phyloP scores from a whole-genome alignment of 1,140 invertebrate genomes.

The Akabosia matsudoensis region DNA sequence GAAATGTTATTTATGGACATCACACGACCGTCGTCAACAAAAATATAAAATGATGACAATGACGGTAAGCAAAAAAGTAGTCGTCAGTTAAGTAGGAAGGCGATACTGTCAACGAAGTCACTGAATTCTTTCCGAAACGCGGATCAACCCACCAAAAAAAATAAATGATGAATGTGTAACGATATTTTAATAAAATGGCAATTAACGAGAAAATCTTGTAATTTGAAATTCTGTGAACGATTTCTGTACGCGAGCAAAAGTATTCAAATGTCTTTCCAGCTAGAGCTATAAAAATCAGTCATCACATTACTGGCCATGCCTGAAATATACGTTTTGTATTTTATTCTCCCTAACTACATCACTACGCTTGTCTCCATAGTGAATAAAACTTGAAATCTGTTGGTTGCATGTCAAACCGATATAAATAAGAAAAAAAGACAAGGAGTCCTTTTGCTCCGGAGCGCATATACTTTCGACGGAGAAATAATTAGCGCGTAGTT shows the following conservation, averaged over 20 bases:
- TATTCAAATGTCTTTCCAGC: no score
- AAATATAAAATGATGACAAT: conserved; percentile 14
- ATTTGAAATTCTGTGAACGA: no score
- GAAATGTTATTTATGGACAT: conserved; percentile 19
- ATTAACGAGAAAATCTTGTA: no score
- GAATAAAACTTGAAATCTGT: neutral
- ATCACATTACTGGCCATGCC: no score
- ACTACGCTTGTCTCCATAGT: neutral
- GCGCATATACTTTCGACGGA: neutral
- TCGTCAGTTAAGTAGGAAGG: neutral
- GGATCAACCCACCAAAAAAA: no score
- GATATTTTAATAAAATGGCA: no score
- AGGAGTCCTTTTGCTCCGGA: no score
- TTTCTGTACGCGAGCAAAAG: no score
- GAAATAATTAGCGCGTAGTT: conserved; percentile 19
- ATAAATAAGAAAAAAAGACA: conserved; percentile 20
- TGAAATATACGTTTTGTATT: no score
- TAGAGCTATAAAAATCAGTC: no score
- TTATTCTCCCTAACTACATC: neutral
- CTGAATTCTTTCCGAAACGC: no score
- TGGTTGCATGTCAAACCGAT: conserved; percentile 16
- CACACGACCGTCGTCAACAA: conserved; percentile 6
- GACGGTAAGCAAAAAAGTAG: neutral
- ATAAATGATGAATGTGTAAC: no score
- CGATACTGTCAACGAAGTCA: neutral